Conservation (phyloP, 2,113 vertebrate genomes). For the Upupa epops region DNA sequence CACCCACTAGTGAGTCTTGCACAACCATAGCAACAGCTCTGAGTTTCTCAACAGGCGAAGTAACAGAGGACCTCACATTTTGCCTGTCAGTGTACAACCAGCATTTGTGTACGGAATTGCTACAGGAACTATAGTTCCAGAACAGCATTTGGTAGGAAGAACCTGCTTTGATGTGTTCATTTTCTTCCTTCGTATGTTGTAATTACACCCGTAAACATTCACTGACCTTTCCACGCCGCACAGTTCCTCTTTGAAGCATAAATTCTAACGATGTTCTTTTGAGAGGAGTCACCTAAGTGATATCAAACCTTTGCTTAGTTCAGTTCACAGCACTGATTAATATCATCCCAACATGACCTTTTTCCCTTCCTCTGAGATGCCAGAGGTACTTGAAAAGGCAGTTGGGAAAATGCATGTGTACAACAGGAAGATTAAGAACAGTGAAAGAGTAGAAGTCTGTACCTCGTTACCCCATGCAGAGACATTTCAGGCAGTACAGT, state of each 20-base stretch:
- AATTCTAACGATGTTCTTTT: background rate
- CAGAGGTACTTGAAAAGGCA: background rate
- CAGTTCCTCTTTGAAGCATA: background rate
- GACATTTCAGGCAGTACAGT: background rate
- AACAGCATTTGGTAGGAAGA: background rate
- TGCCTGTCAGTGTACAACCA: background rate
- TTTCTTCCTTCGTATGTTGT: background rate
- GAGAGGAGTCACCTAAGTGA: background rate
- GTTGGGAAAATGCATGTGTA: background rate
- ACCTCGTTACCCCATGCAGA: background rate
- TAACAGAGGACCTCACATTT: background rate
- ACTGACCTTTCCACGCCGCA: background rate
- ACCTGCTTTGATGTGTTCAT: background rate
- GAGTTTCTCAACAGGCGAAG: background rate
- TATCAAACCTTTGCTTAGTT: background rate
- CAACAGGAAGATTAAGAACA: background rate
- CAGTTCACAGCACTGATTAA: background rate
- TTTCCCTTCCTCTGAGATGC: background rate
- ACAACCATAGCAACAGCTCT: background rate
- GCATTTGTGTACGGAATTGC: background rate
- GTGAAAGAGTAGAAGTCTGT: background rate
- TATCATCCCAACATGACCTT: background rate
- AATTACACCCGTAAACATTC: background rate
- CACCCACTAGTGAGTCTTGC: background rate
- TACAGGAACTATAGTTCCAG: background rate